Evolutionary conservation across 2,888 invertebrate species (phyloP).

Genomic region (Megamerina dolium): DNA sequence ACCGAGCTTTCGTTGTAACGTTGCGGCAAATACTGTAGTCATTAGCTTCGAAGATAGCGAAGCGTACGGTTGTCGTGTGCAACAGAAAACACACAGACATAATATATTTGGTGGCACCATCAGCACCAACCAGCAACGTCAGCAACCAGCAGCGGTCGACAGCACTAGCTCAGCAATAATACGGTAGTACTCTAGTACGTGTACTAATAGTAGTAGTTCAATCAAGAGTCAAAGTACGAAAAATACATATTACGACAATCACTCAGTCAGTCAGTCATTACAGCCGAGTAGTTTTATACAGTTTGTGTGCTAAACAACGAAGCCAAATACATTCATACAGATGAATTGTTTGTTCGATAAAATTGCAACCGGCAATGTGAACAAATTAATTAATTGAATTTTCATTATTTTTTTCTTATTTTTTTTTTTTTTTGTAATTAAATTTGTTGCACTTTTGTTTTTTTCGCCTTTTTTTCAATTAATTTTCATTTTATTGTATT

Average conservation of each 20-base stretch:
- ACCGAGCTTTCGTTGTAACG: slow-evolving; percentile 29
- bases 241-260: no score
- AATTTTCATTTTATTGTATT: background rate
- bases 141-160: no score
- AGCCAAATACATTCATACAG: no score
- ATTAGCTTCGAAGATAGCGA: slow-evolving; percentile 29
- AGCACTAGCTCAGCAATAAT: no score
- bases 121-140: background rate
- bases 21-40: slow-evolving; percentile 22
- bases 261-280: no score
- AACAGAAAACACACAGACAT: slow-evolving; percentile 10
- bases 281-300: no score
- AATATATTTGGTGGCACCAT: background rate
- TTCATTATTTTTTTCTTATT: background rate
- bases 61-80: slow-evolving; percentile 25
- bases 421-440: background rate
- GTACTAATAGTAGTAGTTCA: no score
- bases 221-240: no score
- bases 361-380: background rate
- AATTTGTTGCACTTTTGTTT: background rate
- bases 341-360: no score
- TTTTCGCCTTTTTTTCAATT: background rate
- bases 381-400: background rate
- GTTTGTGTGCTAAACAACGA: no score
- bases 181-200: no score